phyloP scores from a whole-genome alignment of 2,113 vertebrate genomes.

The Pungitius pungitius region DNA sequence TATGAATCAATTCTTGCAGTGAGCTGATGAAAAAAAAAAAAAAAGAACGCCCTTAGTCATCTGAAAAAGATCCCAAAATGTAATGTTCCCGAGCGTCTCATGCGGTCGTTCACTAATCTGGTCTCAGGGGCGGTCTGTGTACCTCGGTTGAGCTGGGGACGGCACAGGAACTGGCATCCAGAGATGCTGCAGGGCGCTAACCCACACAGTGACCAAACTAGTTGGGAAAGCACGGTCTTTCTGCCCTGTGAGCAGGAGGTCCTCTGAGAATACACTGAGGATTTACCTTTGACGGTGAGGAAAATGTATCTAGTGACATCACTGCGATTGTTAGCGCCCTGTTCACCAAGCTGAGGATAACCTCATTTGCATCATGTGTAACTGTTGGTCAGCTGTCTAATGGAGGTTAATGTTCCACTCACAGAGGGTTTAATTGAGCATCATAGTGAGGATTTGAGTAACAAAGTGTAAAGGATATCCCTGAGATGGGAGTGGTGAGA shows the following conservation, averaged over 20 bases:
- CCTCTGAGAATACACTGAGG: constrained; percentile 26
- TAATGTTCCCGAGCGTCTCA: constrained; percentile 31
- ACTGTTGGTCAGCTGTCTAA: constrained; percentile 45
- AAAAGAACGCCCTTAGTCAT: constrained; percentile 16
- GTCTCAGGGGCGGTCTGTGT: constrained; percentile 23
- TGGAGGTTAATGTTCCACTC: constrained; percentile 43
- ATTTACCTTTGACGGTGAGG: constrained; percentile 11
- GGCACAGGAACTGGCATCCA: constrained; percentile 32
- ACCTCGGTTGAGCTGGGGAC: constrained; percentile 4
- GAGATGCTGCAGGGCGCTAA: constrained; percentile 20
- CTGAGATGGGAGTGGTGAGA: constrained; percentile 12
- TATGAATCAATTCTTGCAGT: constrained; percentile 53
- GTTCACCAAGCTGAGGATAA: constrained; percentile 12
- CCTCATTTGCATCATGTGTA: constrained; percentile 31
- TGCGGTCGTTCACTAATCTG: constrained; percentile 25
- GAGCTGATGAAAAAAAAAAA: constrained; percentile 37
- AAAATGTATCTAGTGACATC: constrained; percentile 15
- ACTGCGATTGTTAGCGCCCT: neutral
- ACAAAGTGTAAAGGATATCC: constrained; percentile 40
- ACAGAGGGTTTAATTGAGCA: constrained; percentile 48
- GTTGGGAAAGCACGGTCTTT: constrained; percentile 28
- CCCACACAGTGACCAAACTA: constrained; percentile 20
- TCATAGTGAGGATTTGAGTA: constrained; percentile 52
- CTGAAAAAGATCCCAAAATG: constrained; percentile 23
- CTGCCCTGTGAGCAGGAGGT: constrained; percentile 14